Evolutionary conservation across 2,797 vertebrate genomes (phyloP), one percentile per base, ranked within the genome.

Genomic region (Choloepus didactylus): DNA sequence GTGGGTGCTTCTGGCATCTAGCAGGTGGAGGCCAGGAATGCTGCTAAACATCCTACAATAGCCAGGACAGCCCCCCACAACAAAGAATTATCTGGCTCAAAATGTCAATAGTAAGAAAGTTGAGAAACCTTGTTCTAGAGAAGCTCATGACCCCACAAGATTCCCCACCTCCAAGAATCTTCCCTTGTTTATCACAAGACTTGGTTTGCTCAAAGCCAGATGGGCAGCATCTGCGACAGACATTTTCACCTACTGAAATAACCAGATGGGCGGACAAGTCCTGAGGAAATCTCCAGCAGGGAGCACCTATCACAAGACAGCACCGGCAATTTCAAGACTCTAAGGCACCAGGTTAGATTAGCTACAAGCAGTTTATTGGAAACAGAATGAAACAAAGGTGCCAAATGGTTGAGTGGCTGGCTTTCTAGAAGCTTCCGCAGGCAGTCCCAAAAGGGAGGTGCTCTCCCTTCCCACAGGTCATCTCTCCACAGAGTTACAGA

Each of bases 341-440:
- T 44, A 89, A 92, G 85, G 46, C 95, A 86, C 7, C 75, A 70
- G 29, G 15, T 92, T 96, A 84, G 92, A 96, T 96, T 84, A 38
- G 70, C 96, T 96, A 87, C 93, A 92, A 64, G 92, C 66, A 92
- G 89, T 97, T 97, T 97, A 97, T 97, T 97, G 85, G 85, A 96
- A 92, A 96, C 35, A 88, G 85, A 90, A 70, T 41, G 84, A 96
- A 76, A 91, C 87, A 87, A 95, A 94, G 95, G 83, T 70, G 66
- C 29, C 81, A 59, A 69, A 80, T 51, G 38, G 69, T 51, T 62
- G 92, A 92, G 76, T 80, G 88, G 35, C 0, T 46, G 87, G 92
- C 75, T 83, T 81, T 83, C 41, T 27, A 64, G 84, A 87, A 91
- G 60, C 76, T 73, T 83, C 85, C 72, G n/a, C 35, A 21, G 82